Percentiles rank a stretch among this genome's conserved stretches.
Evolutionary conservation across 2,888 invertebrate genomes (phyloP).

Genomic region (Sussaba pulchella): DNA sequence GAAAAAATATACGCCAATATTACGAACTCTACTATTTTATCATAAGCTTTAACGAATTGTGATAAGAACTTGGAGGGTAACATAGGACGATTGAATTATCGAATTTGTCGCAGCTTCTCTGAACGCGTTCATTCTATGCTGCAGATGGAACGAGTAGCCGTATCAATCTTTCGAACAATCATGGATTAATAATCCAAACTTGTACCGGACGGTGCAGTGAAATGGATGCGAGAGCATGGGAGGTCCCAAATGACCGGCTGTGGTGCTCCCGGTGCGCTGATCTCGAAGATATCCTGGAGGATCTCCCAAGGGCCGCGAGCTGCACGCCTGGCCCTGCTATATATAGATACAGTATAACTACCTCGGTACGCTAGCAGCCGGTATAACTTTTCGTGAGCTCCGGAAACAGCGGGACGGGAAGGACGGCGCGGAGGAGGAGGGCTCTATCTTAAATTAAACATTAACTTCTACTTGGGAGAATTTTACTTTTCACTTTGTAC

Average conservation of each 20-base stretch:
- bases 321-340: slow-evolving; percentile 17
- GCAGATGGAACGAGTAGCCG: not conserved
- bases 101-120: not conserved
- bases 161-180: slow-evolving; percentile 22
- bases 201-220: slow-evolving; percentile 18
- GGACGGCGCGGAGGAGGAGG: slow-evolving; percentile 53
- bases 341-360: slow-evolving; percentile 32
- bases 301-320: slow-evolving; percentile 7
- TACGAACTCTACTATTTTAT: not conserved
- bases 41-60: not conserved
- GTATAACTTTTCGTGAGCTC: slow-evolving; percentile 69
- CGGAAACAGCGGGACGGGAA: slow-evolving; percentile 66
- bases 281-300: slow-evolving; percentile 50
- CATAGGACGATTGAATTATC: slow-evolving; percentile 14
- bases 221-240: slow-evolving; percentile 6
- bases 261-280: slow-evolving; percentile 32
- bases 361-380: slow-evolving; percentile 54
- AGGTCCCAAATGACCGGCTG: slow-evolving; percentile 42
- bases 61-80: too few relatives aligned
- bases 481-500: slow-evolving; percentile 79
- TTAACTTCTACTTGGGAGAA: slow-evolving; percentile 77
- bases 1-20: not conserved
- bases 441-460: slow-evolving; percentile 81
- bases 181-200: slow-evolving; percentile 46
- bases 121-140: not conserved